phyloP scores from a whole-genome alignment of 2,113 vertebrate genomes.

The Cyphomyrus discorhynchus region DNA sequence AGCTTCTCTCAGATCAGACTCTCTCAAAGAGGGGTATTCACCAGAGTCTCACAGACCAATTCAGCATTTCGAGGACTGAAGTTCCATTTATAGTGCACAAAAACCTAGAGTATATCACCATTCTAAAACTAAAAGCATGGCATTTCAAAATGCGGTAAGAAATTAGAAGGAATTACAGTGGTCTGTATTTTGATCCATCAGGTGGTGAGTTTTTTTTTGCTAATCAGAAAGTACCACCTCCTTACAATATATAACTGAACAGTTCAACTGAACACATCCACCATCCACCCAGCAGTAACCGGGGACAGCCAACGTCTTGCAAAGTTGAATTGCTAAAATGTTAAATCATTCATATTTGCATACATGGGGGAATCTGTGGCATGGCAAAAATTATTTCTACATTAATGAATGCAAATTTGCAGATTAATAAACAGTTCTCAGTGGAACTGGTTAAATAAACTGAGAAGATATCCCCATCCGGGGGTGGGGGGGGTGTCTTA shows the following conservation, averaged over 20 bases:
- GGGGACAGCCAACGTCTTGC: neutral
- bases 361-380: neutral
- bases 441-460: neutral
- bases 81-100: neutral
- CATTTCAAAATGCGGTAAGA: neutral
- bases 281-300: neutral
- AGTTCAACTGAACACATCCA: neutral
- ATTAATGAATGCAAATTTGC: neutral
- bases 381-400: neutral
- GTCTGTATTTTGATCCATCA: neutral
- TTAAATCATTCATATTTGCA: neutral
- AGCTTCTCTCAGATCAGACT: neutral
- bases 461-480: neutral
- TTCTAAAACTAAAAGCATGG: neutral
- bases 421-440: neutral
- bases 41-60: neutral
- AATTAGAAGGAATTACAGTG: neutral
- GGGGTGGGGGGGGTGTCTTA: neutral
- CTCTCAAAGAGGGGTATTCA: neutral
- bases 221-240: neutral
- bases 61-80: neutral
- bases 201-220: neutral
- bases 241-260: neutral
- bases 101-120: neutral
- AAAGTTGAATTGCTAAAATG: neutral